These are phyloP conservation scores for Tyrannus savana DNA, from an alignment of 2,113 vertebrate species.

Conservation along the genomic window DNA sequence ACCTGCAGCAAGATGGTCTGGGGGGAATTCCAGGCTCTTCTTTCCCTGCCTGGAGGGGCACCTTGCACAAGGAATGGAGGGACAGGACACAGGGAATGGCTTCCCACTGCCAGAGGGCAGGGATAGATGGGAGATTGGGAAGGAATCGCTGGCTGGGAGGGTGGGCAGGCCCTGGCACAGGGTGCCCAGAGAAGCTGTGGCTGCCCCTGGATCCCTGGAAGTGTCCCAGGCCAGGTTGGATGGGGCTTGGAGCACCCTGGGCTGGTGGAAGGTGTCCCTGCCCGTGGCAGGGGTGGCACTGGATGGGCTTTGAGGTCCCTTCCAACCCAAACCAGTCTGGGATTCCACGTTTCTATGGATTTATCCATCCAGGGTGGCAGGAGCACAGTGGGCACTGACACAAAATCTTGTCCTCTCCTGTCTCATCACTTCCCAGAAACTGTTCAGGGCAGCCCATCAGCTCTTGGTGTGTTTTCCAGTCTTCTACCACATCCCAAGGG, in stretches of 20 bases:
- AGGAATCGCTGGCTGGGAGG: neutral
- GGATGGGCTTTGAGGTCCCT: fast-evolving
- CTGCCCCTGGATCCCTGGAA: neutral
- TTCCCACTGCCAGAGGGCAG: neutral
- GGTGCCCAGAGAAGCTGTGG: neutral
- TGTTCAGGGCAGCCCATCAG: neutral
- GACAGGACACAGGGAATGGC: neutral
- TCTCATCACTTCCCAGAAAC: neutral
- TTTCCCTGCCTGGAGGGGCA: neutral
- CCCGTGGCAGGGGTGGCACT: neutral
- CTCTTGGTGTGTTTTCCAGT: too few relatives aligned
- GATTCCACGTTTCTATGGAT: neutral
- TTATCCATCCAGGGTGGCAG: neutral
- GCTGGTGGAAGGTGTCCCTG: neutral
- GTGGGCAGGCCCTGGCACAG: neutral
- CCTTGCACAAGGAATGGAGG: neutral
- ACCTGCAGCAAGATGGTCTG: neutral
- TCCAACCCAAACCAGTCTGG: fast-evolving
- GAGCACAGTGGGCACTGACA: neutral
- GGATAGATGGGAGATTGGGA: neutral
- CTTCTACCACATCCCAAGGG: too few relatives aligned
- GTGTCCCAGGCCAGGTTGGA: neutral
- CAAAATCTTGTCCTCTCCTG: neutral
- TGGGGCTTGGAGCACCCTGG: neutral
- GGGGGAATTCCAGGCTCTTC: neutral